Evolutionary conservation across 2,797 vertebrate species (phyloP), one percentile per base, ranked within the genome.

Genomic region (Anolis apletophallus): DNA sequence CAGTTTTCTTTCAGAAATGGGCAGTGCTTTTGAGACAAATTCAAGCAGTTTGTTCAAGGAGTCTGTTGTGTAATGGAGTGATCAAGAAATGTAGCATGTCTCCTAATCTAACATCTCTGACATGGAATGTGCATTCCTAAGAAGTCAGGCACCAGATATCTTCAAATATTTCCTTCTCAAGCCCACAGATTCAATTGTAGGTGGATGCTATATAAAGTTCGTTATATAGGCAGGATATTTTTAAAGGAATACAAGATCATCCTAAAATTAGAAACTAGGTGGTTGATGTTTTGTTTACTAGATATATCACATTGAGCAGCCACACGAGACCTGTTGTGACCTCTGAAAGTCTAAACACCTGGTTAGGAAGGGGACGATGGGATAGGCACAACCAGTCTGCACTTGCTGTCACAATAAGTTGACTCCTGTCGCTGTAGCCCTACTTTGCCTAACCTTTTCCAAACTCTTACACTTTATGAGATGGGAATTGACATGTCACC

Each of bases 81-180:
- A 11, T 5, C 32, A 77, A 55, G 19, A 77, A n/a, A 69, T 19
- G 19, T 55, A 78, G 2, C 54, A 68, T 52, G 21, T 69, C 68
- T 85, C 64, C 64, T 29, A 17, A 29, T n/a, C 69, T 73, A 73
- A 57, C 69, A 55, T 73, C 75, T 69, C 80, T 52, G 40, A 68
- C 46, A n/a, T 81, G 80, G 64, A 85, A 54, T 85, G 52, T 12
- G 40, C 11, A 69, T 78, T 69, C 21, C 34, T 12, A 68, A 77
- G 50, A 85, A 11, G 16, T 54, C 40, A 14, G 21, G 46, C 50
- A 46, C 36, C 57, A 52, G 40, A n/a, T 80, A 59, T 72, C 36
- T 73, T 73, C 67, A 72, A 57, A 19, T 34, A 57, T 36, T 71
- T 23, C 59, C 68, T 50, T 78, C 40, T n/a, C 13, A 71, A 54